phyloP scores from a whole-genome alignment of 2,888 invertebrate genomes.

The Drymonia ruficornis region DNA sequence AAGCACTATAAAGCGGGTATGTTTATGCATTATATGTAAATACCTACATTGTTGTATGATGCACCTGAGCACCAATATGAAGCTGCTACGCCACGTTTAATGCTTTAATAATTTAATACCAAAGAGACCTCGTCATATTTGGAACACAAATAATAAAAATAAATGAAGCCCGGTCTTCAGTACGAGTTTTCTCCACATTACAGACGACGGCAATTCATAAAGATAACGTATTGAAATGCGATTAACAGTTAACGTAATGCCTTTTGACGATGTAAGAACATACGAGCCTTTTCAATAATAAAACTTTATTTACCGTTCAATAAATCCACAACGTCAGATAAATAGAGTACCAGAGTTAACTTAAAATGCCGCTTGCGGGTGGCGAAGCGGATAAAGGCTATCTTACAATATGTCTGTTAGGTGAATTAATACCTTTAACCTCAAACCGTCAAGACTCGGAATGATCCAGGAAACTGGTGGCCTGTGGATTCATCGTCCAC shows the following conservation, averaged over 20 bases:
- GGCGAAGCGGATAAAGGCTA: slow-evolving; percentile 57
- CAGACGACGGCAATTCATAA: slow-evolving; percentile 61
- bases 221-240: slow-evolving; percentile 66
- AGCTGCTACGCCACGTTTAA: slow-evolving; percentile 8
- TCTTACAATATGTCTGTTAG: slow-evolving; percentile 59
- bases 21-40: no score
- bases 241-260: slow-evolving; percentile 68
- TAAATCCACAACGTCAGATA: slow-evolving; percentile 50
- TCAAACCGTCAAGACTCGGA: slow-evolving; percentile 65
- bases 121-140: slow-evolving; percentile 49
- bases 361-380: slow-evolving; percentile 52
- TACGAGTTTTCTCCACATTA: slow-evolving; percentile 62
- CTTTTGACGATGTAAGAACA: slow-evolving; percentile 63
- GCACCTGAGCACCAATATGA: not conserved
- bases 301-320: slow-evolving; percentile 63
- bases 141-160: slow-evolving; percentile 58
- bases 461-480: slow-evolving; percentile 51
- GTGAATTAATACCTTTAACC: slow-evolving; percentile 76
- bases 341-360: slow-evolving; percentile 48
- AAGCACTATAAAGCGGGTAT: not conserved
- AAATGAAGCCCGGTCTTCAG: slow-evolving; percentile 49
- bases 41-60: not conserved
- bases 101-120: slow-evolving; percentile 28
- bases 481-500: slow-evolving; percentile 33
- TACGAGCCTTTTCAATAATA: slow-evolving; percentile 59